Conservation (phyloP, 2,113 vertebrate species). For the Epinephelus lanceolatus region DNA sequence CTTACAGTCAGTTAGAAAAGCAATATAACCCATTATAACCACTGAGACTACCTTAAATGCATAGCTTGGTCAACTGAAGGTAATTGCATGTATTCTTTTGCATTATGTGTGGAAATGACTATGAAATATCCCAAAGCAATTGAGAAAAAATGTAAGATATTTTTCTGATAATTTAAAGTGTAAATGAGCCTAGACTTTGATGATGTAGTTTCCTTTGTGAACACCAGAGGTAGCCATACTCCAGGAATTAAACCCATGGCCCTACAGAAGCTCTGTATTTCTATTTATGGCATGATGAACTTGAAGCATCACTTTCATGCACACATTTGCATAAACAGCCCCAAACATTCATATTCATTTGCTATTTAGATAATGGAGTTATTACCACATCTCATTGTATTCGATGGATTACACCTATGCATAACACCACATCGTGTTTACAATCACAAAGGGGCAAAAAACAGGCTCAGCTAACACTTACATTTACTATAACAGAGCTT, state of each 20-base stretch:
- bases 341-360: not conserved
- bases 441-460: not conserved
- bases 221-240: constrained; percentile 65
- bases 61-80: not conserved
- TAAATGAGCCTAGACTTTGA: too few relatives aligned
- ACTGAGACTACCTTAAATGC: not conserved
- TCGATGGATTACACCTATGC: not conserved
- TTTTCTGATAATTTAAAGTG: not conserved
- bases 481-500: too few relatives aligned
- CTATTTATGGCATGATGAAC: too few relatives aligned
- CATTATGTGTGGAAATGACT: not conserved
- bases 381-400: not conserved
- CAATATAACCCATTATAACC: not conserved
- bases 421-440: not conserved
- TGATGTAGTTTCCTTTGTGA: not conserved
- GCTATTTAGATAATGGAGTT: not conserved
- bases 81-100: not conserved
- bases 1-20: not conserved
- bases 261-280: not conserved
- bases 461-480: not conserved
- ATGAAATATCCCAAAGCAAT: not conserved
- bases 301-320: not conserved
- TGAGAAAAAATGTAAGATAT: not conserved
- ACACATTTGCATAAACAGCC: not conserved
- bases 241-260: constrained; percentile 22